Evolutionary conservation across 2,113 vertebrate genomes (phyloP).

Genomic region (Clarias batrachus): DNA sequence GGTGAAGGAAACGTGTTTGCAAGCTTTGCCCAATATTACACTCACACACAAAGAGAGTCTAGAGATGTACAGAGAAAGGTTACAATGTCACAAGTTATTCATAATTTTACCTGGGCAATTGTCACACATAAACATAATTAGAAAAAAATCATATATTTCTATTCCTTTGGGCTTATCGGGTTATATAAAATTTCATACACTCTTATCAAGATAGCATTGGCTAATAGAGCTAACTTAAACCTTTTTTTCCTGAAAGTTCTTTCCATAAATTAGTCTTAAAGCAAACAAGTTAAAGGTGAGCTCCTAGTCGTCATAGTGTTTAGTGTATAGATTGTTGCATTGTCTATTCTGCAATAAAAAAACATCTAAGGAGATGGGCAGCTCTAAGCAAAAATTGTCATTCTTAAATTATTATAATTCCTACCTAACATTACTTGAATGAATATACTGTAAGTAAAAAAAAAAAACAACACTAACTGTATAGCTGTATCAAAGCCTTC

Average conservation of each 20-base stretch:
- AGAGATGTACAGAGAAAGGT: neutral
- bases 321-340: neutral
- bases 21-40: neutral
- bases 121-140: neutral
- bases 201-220: neutral
- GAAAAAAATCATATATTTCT: neutral
- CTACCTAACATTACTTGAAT: neutral
- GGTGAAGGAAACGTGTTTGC: neutral
- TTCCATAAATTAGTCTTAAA: neutral
- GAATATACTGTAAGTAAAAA: too few relatives aligned
- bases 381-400: neutral
- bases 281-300: neutral
- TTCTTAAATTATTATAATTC: neutral
- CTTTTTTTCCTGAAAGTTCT: neutral
- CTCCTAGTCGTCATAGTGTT: neutral
- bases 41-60: neutral
- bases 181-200: neutral
- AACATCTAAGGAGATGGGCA: neutral
- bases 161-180: neutral
- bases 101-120: neutral
- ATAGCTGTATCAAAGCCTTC: neutral
- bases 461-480: neutral
- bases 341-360: neutral
- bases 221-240: neutral
- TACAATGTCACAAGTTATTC: neutral